Evolutionary conservation across 1,140 invertebrate species (phyloP), one percentile per base, ranked within the genome.

Genomic region (Coptotermes formosanus): DNA sequence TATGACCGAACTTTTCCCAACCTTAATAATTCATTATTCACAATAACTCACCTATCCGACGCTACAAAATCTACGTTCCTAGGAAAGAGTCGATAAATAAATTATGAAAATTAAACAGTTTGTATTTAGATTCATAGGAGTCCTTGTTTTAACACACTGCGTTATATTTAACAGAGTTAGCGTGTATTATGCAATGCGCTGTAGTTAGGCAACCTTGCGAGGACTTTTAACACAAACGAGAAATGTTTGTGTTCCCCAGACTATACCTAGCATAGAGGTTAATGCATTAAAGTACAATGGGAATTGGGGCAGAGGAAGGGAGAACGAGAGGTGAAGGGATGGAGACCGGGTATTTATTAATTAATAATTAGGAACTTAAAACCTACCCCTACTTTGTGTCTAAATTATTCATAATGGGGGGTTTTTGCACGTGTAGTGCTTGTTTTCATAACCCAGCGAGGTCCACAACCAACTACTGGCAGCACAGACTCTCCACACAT

Each of bases 361-460:
- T 75, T 75, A 75, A 75, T 75, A 75, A 75, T 75, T 75, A 75
- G 64, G 64, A 75, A 75, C 64, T 75, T 75, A 75, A 75, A 75
- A 75, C 64, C 64, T 2, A 64, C 59, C 64, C 64, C 64, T 75
- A 75, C 64, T 75, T 75, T 75, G 64, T 75, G 64, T 75, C 64
- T 75, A 75, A 75, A 75, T 75, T 75, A 75, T 75, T 75, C 64
- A 75, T 75, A 75, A 75, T 16, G 25, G 64, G 25, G n/a, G 64
- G 64, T 75, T 75, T 75, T 75, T 75, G 64, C 30, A 75, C 3
- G 64, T 75, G 64, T 30, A n/a, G 64, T 25, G n/a, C 25, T 30
- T 75, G 64, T 75, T 75, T 75, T 75, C 64, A 30, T 75, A 30
- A n/a, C 52, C 45, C 19, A 21, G 52, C 7, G n/a, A 30, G 64